Base-by-base conservation (phyloP, 1,140 invertebrate species). In the Drosophila sproati region DNA sequence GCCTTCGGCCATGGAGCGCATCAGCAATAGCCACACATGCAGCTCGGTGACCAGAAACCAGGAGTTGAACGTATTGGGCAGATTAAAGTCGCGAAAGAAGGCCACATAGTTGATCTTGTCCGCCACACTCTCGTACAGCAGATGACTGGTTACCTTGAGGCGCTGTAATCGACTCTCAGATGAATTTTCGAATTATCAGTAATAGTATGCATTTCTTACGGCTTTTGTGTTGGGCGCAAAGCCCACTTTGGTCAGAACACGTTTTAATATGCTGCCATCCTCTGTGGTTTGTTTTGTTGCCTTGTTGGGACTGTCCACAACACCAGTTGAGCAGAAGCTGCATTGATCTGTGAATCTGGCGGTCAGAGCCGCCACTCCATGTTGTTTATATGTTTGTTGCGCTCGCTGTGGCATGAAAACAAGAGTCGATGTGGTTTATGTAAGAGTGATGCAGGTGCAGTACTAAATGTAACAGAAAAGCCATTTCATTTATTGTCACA, bases 31-130 rank as follows among this genome's bases (percentile, higher is more conserved):
- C 97, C 97, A 98, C 1, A 98, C 94, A 92, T 98, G 97, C 12
- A 98, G 92, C 92, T 98, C 97, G 2, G 96, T 97, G 2, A 98
- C 93, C 2, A 95, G 88, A 92, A 97, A 98, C 97, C 97, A 98
- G 1, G 97, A 97, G 76, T 94, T 94, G 91, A 97, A 97, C 37
- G 96, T 97, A 78, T 98, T 97, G 28, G 95, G 94, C 87, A 98
- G 92, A 48, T 95, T 93, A 62, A 96, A 95, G 85, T 95, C 94
- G 94, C 93, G 80, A 93, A 96, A 95, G 93, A 95, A 95, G 57
- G 94, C 92, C 2, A 91, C 70, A 82, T 95, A 95, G 67, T 93
- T 93, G 8, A 95, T 93, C 86, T 94, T 94, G 78, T 95, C 94
- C 31, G 94, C 95, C 37, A 95, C 93, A 86, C 91, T 93, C 92